Base-by-base conservation (phyloP, 2,113 vertebrate species). In the Callipepla californica region DNA sequence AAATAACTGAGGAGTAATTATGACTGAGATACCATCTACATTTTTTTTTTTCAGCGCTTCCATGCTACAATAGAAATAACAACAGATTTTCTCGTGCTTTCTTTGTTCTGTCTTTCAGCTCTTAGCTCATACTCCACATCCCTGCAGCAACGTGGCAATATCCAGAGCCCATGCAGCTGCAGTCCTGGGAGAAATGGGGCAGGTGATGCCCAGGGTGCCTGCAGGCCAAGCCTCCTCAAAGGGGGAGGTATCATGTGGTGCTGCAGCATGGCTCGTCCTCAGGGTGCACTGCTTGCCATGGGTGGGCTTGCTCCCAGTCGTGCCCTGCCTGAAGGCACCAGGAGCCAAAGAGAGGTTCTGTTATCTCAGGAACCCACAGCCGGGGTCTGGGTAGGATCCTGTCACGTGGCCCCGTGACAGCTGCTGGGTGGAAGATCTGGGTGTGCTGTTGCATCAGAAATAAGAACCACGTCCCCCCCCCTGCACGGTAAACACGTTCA, bases 371-470 rank as follows among this genome's bases (percentile, higher is more conserved):
- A 69, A 44, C 47, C 45, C 5, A 4, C 6, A 57, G 65, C 76
- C 77, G 68, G 51, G 69, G 93, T 92, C 93, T 92, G 92, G 76
- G 32, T 59, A 75, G 76, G 83, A 90, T 91, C 92, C 90, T 92
- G 80, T 93, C 94, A 93, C 3, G 15, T 94, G 87, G 42, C 45
- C 55, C 84, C 61, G 53, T 53, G 85, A 81, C 78, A 85, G 48
- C 78, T 85, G 69, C 48, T 47, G 72, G 14, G 26, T 85, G 65
- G 55, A 84, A 88, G 72, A 78, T 72, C 4, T 13, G 62, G 73
- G 42, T 74, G 50, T 68, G 36, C 50, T 59, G 25, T 50, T 83
- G 65, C 82, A 57, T 28, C 38, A 80, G 47, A n/a, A 88, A 59
- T 40, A 61, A 62, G 22, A 62, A 26, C 16, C 13, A 17, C 5